These are phyloP conservation scores for Hylaeus volcanicus DNA, from an alignment of 1,140 invertebrate species.

Conservation along the genomic window DNA sequence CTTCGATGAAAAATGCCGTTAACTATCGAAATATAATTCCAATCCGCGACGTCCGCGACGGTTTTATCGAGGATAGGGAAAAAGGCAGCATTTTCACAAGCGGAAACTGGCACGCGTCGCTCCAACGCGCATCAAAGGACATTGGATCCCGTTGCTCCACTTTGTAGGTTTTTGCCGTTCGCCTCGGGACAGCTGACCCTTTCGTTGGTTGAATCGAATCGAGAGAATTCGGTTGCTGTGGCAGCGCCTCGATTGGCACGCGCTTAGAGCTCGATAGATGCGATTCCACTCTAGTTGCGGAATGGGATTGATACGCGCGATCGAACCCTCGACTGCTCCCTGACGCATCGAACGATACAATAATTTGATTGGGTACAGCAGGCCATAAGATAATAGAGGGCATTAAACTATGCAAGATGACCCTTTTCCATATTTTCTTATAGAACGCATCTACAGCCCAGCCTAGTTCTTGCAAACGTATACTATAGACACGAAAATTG, in stretches of 20 bases:
- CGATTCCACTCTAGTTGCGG: constrained; percentile 40
- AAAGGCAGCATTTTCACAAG: not conserved
- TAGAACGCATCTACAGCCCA: no score
- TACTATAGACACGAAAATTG: no score
- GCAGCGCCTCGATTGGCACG: not conserved
- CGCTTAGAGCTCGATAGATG: not conserved
- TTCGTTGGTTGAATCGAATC: not conserved
- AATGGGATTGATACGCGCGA: constrained; percentile 33
- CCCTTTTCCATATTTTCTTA: no score
- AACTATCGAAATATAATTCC: no score
- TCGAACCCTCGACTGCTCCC: not conserved
- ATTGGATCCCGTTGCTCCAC: not conserved
- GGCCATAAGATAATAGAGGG: no score
- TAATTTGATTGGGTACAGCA: no score
- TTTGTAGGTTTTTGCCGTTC: constrained; percentile 12
- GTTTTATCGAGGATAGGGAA: not conserved
- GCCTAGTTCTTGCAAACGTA: no score
- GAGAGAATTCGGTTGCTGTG: constrained; percentile 21
- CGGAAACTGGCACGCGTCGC: not conserved
- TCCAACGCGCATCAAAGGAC: constrained; percentile 18
- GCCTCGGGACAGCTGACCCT: not conserved
- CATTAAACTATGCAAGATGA: no score
- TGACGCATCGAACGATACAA: not conserved
- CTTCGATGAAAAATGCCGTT: no score
- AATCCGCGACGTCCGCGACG: no score